Evolutionary conservation across 2,797 vertebrate species (phyloP), one percentile per base, ranked within the genome.

Genomic region (Rhinophrynus dorsalis): DNA sequence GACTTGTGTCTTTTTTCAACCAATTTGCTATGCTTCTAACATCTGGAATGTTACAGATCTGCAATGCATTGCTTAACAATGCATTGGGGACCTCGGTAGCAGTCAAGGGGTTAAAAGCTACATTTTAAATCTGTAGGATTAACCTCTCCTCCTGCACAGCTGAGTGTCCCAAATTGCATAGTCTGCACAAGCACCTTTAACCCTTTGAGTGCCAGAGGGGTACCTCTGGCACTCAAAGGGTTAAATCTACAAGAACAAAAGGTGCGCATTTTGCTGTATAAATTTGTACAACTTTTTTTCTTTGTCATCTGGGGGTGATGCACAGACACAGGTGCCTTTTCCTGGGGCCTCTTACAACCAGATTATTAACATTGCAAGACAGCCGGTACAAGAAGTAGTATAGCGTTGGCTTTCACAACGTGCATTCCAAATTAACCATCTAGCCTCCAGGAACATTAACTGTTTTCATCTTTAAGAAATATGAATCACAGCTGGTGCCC

Each of bases 401-500:
- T 54, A 15, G 32, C 33, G 37, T 68, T 24, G 33, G 7, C 30
- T 29, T 71, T 72, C 40, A 68, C 54, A 2, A 1, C 64, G 0
- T 67, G 29, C 11, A 30, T 10, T 9, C 0, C 17, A 0, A 1
- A 50, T 74, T 65, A 29, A 58, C 0, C 5, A 33, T 12, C 18
- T 18, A 5, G 8, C 55, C 54, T 61, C 3, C 13, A 18, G 30
- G 10, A 32, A 59, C 1, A 2, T 59, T 71, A 15, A 21, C 35
- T 47, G 42, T 63, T 29, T 61, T 64, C 54, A n/a, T 67, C 13
- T 37, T 17, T 10, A 60, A 59, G 47, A 66, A 6, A 42, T 54
- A 32, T 54, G 27, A 68, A 67, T 74, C 47, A 55, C 0, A 65
- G 1, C 45, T 52, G 67, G 20, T 24, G 29, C 64, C 68, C 45